These are phyloP conservation scores for Epizoanthus illoricatus DNA, from an alignment of 92 coral and sea anemone species.

Conservation along the genomic window DNA sequence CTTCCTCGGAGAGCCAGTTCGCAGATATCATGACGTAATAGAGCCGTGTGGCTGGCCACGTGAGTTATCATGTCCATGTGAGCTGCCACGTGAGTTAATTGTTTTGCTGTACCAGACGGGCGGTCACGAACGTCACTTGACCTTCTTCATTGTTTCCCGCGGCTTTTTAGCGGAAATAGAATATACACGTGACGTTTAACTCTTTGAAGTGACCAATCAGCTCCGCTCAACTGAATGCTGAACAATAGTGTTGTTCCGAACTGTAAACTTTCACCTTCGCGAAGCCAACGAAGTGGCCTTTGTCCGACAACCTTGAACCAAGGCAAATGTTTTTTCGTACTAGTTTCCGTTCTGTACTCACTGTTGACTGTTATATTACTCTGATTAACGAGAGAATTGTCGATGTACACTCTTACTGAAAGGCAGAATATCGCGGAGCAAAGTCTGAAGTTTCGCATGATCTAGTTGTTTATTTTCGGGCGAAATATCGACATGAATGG, in stretches of 20 bases:
- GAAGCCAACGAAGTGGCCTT: constrained; percentile 36
- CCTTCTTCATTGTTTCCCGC: neutral
- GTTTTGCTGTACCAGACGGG: neutral
- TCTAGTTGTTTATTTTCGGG: no score
- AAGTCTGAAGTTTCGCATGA: no score
- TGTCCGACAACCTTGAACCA: constrained; percentile 37
- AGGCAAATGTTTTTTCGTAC: neutral
- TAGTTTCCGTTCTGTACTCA: neutral
- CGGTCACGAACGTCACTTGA: constrained; percentile 11
- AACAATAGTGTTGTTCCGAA: neutral
- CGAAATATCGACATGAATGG: no score
- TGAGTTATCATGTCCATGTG: constrained; percentile 9
- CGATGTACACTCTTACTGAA: no score
- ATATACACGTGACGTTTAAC: neutral
- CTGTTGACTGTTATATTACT: neutral
- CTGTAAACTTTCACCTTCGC: constrained; percentile 40
- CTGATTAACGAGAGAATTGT: neutral
- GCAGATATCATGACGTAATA: no score
- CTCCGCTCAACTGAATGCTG: neutral
- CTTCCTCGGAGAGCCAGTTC: no score
- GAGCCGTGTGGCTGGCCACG: constrained; percentile 18
- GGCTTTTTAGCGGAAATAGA: neutral
- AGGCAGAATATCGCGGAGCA: no score
- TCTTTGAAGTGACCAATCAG: constrained; percentile 14
- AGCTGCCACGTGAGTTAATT: constrained; percentile 18